phyloP scores from a whole-genome alignment of 2,888 invertebrate genomes.

The Nesidiocoris tenuis region DNA sequence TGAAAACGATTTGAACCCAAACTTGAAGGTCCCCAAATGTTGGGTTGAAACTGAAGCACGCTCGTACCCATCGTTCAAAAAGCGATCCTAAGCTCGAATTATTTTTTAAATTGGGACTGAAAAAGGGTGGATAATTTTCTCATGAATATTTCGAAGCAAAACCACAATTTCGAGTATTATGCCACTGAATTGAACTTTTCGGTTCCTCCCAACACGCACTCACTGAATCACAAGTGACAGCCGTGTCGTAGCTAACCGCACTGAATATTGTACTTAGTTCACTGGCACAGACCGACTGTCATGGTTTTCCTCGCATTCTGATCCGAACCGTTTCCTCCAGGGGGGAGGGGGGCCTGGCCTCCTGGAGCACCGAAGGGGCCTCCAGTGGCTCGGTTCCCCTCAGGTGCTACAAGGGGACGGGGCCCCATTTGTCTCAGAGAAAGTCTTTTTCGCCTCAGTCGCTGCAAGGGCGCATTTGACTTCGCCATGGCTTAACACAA shows the following conservation, averaged over 20 bases:
- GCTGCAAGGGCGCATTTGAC: no score
- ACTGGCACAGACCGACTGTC: background rate
- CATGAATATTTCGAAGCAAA: no score
- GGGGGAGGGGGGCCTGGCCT: background rate
- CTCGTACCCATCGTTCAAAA: conserved; percentile 50
- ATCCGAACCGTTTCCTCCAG: background rate
- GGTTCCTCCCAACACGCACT: background rate
- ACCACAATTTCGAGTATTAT: no score
- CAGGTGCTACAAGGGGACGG: no score
- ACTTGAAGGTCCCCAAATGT: conserved; percentile 48
- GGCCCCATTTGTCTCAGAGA: no score
- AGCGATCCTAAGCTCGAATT: no score
- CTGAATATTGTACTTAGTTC: background rate
- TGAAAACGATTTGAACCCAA: conserved; percentile 46
- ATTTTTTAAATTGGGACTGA: no score
- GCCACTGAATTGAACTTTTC: no score
- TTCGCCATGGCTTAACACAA: no score
- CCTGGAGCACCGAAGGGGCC: background rate
- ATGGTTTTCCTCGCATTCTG: background rate
- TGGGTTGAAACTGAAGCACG: conserved; percentile 47
- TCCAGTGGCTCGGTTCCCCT: no score
- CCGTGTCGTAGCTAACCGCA: background rate
- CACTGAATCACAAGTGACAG: background rate
- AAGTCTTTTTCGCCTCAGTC: no score
- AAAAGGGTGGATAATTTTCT: no score